Percentiles rank a stretch among this genome's conserved stretches.
Conservation (phyloP, 1,140 invertebrate species). For the Macrostomum lignano region DNA sequence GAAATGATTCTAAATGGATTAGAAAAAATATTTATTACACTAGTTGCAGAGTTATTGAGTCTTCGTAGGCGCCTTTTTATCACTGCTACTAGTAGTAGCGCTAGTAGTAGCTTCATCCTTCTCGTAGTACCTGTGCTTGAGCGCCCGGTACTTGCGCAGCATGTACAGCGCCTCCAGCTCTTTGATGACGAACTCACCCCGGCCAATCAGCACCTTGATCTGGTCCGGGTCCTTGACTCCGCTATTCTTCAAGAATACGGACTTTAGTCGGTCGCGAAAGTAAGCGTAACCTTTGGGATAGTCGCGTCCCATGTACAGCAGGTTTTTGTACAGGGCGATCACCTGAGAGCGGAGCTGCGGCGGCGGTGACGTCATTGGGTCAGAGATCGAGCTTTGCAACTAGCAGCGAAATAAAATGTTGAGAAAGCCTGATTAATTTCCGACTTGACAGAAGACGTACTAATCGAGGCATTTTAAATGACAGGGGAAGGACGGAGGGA, state of each 20-base stretch:
- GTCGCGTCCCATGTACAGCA: slow-evolving; percentile 55
- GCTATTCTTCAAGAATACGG: slow-evolving; percentile 51
- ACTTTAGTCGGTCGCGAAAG: slow-evolving; percentile 43
- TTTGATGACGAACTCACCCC: slow-evolving; percentile 59
- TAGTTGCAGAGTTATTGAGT: too few relatives aligned
- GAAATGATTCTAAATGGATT: too few relatives aligned
- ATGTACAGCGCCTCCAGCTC: slow-evolving; percentile 79
- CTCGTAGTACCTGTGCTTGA: slow-evolving; percentile 55
- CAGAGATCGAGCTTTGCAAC: background rate
- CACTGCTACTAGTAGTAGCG: too few relatives aligned
- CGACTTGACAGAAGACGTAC: too few relatives aligned
- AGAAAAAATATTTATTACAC: too few relatives aligned
- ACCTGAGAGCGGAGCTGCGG: background rate
- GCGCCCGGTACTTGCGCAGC: slow-evolving; percentile 44
- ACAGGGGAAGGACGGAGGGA: too few relatives aligned
- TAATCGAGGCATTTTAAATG: too few relatives aligned
- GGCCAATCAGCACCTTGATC: slow-evolving; percentile 43
- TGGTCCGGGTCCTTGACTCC: slow-evolving; percentile 45
- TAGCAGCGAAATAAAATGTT: too few relatives aligned
- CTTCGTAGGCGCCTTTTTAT: too few relatives aligned
- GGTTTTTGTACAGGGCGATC: too few relatives aligned
- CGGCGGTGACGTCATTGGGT: background rate
- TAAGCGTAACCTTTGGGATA: slow-evolving; percentile 56
- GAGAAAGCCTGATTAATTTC: too few relatives aligned
- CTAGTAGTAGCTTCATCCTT: background rate